A percentile compares a stretch with the other conserved stretches of the same genome.
Evolutionary conservation across 2,797 vertebrate species (phyloP).

Genomic region (Halcyon leucocephala): DNA sequence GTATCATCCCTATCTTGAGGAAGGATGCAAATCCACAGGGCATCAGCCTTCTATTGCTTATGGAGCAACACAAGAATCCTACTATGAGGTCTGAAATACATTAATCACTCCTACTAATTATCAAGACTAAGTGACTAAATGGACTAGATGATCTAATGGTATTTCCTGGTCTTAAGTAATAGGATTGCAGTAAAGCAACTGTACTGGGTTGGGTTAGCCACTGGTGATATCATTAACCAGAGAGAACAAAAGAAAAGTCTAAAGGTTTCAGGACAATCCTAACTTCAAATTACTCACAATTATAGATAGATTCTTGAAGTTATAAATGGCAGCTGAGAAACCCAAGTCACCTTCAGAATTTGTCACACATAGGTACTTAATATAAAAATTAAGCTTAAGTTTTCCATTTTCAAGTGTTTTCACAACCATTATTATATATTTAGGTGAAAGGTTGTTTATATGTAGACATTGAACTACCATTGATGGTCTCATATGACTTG

Average conservation of each 20-base stretch:
- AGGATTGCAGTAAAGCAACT: background rate
- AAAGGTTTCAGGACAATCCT: background rate
- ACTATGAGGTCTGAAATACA: background rate
- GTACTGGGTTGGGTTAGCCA: background rate
- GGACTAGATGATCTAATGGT: background rate
- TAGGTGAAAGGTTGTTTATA: background rate
- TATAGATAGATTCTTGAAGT: background rate
- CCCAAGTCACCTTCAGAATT: background rate
- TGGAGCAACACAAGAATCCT: background rate
- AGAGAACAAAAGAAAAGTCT: background rate
- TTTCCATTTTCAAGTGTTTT: background rate
- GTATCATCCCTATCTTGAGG: background rate
- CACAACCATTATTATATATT: background rate
- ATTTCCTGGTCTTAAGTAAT: background rate
- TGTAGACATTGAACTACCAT: background rate
- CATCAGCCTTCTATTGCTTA: background rate
- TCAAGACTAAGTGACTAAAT: background rate
- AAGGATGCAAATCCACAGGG: background rate
- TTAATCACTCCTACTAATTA: background rate
- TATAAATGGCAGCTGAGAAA: background rate
- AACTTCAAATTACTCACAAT: background rate
- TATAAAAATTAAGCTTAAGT: background rate
- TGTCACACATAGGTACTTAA: background rate
- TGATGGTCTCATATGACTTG: background rate
- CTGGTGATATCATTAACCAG: background rate